Percentiles rank a stretch among this genome's conserved stretches.
These are phyloP conservation scores for Meandrina meandrites DNA, from an alignment of 92 coral and sea anemone genomes.

Conservation along the genomic window DNA sequence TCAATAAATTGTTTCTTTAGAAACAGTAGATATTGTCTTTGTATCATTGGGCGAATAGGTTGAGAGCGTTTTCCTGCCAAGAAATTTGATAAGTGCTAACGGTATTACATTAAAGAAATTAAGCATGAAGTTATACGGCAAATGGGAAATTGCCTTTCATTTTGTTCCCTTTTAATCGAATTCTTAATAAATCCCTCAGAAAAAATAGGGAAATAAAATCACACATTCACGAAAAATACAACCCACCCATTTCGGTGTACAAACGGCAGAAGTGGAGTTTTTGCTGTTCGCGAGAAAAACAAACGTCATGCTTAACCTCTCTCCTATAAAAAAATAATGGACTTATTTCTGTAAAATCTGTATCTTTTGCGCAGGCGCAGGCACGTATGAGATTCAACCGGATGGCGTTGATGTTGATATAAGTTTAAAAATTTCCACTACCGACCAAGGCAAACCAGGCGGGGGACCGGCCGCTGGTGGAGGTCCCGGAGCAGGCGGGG, in stretches of 20 bases:
- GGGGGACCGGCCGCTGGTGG: constrained; percentile 11
- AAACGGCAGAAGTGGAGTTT: no score
- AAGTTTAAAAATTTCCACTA: constrained; percentile 55
- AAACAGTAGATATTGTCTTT: neutral
- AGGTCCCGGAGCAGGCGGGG: constrained; percentile 10
- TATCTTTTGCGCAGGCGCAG: constrained; percentile 53
- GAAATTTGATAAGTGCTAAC: neutral
- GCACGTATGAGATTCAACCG: constrained; percentile 65
- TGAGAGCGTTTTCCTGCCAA: neutral
- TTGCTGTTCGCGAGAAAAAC: no score
- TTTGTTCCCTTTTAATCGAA: no score
- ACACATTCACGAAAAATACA: no score
- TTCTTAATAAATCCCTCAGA: no score
- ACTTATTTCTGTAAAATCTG: neutral
- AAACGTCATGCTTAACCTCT: no score
- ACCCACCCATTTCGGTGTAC: no score
- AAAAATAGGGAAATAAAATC: no score
- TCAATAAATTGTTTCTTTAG: neutral
- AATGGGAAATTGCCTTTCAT: no score
- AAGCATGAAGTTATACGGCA: no score
- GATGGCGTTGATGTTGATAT: constrained; percentile 70
- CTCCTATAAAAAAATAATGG: no score
- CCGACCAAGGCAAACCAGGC: neutral
- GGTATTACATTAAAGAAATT: no score
- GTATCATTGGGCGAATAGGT: neutral